Evolutionary conservation across 2,113 vertebrate species (phyloP).

Genomic region (Myotis lucifugus): DNA sequence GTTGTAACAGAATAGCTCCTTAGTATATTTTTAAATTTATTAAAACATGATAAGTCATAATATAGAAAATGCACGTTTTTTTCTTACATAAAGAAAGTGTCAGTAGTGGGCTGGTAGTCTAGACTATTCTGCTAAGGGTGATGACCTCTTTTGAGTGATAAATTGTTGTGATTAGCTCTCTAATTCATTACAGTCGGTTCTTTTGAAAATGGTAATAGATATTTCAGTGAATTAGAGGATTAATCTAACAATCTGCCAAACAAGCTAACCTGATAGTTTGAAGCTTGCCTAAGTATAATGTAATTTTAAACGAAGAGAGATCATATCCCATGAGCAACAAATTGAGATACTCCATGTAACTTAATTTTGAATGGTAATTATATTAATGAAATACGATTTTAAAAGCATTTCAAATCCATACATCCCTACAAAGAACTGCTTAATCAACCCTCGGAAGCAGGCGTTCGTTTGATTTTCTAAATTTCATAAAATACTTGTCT

Average conservation of each 20-base stretch:
- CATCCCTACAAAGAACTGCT: constrained; percentile 54
- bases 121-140: constrained; percentile 44
- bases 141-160: constrained; percentile 75
- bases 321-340: constrained; percentile 69
- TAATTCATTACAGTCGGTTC: constrained; percentile 78
- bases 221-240: constrained; percentile 74
- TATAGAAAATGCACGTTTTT: neutral
- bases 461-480: constrained; percentile 50
- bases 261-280: constrained; percentile 77
- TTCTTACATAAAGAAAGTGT: constrained; percentile 16
- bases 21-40: neutral
- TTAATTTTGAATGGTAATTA: constrained; percentile 74
- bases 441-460: constrained; percentile 37
- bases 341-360: constrained; percentile 71
- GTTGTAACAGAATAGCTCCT: neutral
- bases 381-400: constrained; percentile 73
- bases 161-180: constrained; percentile 74
- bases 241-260: constrained; percentile 76
- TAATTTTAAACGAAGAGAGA: constrained; percentile 75
- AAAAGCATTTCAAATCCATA: constrained; percentile 70
- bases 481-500: constrained; percentile 35
- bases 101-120: neutral
- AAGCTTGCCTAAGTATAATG: constrained; percentile 71
- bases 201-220: constrained; percentile 76
- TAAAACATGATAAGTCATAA: neutral